Percentiles rank a stretch among this genome's conserved stretches.
Conservation (phyloP, 1,140 invertebrate species). For the Laupala kohalensis region DNA sequence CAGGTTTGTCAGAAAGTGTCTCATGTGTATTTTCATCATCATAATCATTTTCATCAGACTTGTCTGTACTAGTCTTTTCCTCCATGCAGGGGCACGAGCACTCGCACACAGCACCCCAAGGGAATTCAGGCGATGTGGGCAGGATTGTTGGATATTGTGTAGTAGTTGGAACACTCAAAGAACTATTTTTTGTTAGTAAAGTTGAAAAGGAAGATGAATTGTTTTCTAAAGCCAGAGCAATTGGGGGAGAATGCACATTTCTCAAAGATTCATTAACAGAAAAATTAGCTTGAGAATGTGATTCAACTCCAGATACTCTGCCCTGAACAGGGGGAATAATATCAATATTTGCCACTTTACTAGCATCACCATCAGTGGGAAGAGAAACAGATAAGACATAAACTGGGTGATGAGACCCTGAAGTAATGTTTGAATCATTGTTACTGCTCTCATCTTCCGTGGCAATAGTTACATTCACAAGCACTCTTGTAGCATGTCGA, state of each 20-base stretch:
- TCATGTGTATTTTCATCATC: no score
- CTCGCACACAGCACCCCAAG: slow-evolving; percentile 35
- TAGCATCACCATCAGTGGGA: slow-evolving; percentile 40
- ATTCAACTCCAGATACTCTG: background rate
- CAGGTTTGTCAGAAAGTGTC: background rate
- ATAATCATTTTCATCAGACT: slow-evolving; percentile 3
- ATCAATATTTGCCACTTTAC: slow-evolving; percentile 39
- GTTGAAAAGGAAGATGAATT: background rate
- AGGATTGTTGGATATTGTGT: background rate
- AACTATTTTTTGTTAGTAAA: background rate
- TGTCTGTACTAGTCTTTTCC: slow-evolving; percentile 5
- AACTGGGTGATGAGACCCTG: slow-evolving; percentile 32
- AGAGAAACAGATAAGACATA: slow-evolving; percentile 60
- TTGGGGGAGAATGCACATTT: slow-evolving; percentile 5
- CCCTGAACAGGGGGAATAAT: slow-evolving; percentile 30
- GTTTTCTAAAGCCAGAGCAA: slow-evolving; percentile 2
- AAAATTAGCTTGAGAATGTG: background rate
- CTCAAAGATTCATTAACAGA: background rate
- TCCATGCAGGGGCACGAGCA: slow-evolving; percentile 55
- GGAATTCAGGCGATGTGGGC: background rate
- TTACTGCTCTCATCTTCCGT: slow-evolving; percentile 39
- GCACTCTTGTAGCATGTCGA: slow-evolving; percentile 36
- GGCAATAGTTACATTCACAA: slow-evolving; percentile 62
- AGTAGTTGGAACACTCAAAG: background rate
- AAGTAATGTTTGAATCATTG: slow-evolving; percentile 1